Evolutionary conservation across 2,113 vertebrate genomes (phyloP).

Genomic region (Sander lucioperca): DNA sequence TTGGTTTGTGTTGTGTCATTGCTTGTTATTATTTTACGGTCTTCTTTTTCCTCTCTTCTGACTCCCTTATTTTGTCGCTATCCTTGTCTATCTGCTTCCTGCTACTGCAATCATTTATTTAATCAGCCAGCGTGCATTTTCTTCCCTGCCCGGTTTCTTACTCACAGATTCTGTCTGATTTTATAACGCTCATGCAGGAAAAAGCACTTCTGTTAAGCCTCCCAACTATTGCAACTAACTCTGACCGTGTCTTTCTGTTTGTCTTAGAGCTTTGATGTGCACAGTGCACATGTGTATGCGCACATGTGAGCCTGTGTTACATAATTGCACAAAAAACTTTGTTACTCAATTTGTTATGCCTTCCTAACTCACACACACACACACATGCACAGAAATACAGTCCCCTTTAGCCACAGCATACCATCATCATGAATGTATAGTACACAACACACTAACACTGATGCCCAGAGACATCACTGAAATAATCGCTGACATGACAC

Average conservation of each 20-base stretch:
- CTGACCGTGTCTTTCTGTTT: slow-evolving; percentile 33
- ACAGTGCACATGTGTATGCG: slow-evolving; percentile 13
- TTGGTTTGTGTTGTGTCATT: slow-evolving; percentile 31
- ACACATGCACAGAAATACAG: slow-evolving; percentile 3
- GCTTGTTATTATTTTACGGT: slow-evolving; percentile 52
- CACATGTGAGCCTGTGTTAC: slow-evolving; percentile 37
- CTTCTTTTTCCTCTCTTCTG: slow-evolving; percentile 4
- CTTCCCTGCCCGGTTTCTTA: slow-evolving; percentile 57
- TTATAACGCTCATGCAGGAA: slow-evolving; percentile 61
- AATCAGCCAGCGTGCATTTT: slow-evolving; percentile 57
- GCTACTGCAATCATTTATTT: slow-evolving; percentile 75
- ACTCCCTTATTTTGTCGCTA: slow-evolving; percentile 25
- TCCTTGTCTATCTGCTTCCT: slow-evolving; percentile 57
- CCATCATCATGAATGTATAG: slow-evolving; percentile 32
- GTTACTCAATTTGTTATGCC: slow-evolving; percentile 38
- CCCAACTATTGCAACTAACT: slow-evolving; percentile 39
- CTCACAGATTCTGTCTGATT: slow-evolving; percentile 78
- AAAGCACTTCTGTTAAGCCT: slow-evolving; percentile 36
- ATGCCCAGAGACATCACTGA: slow-evolving; percentile 59
- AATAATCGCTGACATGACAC: slow-evolving; percentile 43
- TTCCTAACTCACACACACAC: slow-evolving; percentile 22
- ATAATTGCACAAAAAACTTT: slow-evolving; percentile 39
- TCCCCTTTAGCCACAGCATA: slow-evolving; percentile 42
- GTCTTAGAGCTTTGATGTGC: slow-evolving; percentile 33
- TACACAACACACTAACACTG: slow-evolving; percentile 36